A percentile compares a stretch with the other conserved stretches of the same genome.
These are phyloP conservation scores for Corythaixoides concolor DNA, from an alignment of 2,113 vertebrate species.

Conservation along the genomic window DNA sequence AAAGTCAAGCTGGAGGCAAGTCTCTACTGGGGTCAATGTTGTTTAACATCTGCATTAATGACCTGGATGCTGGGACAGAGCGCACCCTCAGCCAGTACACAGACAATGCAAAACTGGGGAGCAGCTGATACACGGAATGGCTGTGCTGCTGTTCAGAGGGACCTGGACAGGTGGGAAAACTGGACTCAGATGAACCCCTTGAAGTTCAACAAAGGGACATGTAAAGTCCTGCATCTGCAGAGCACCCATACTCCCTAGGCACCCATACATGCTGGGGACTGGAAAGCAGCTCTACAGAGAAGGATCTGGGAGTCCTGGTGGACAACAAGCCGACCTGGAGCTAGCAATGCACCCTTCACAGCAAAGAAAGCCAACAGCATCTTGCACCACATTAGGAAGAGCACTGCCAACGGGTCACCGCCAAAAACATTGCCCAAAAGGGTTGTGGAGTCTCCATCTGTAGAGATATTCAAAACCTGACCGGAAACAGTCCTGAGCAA, in stretches of 20 bases:
- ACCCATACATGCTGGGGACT: background rate
- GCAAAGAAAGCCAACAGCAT: background rate
- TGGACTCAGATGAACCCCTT: background rate
- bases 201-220: background rate
- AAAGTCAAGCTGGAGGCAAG: background rate
- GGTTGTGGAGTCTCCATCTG: background rate
- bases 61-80: background rate
- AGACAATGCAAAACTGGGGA: background rate
- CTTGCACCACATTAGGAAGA: background rate
- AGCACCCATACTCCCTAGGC: background rate
- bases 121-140: background rate
- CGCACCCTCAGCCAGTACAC: background rate
- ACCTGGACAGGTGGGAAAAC: background rate
- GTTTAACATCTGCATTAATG: background rate
- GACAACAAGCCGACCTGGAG: background rate
- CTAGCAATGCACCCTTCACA: accelerated
- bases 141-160: background rate
- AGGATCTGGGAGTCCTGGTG: background rate
- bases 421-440: background rate
- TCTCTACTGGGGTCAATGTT: background rate
- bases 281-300: background rate
- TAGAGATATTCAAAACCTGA: background rate
- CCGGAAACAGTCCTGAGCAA: background rate
- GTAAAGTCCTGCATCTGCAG: background rate
- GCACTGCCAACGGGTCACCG: background rate